A percentile compares a stretch with the other conserved stretches of the same genome.
phyloP scores from a whole-genome alignment of 2,888 invertebrate species.

The Sarcophaga caerulescens region DNA sequence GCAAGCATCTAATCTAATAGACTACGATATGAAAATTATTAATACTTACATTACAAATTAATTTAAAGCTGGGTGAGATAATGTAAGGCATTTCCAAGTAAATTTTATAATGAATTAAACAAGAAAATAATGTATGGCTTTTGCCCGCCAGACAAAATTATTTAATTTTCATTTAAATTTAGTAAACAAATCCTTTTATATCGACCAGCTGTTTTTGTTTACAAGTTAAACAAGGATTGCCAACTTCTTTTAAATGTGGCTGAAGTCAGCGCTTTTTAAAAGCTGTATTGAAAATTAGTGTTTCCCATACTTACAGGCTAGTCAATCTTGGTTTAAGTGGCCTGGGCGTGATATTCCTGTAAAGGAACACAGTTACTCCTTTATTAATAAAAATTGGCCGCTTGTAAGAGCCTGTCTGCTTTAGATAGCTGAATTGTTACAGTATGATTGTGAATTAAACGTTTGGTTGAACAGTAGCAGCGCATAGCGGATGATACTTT shows the following conservation, averaged over 20 bases:
- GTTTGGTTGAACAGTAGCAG: too few species aligned
- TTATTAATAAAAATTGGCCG: too few species aligned
- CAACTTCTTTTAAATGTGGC: background rate
- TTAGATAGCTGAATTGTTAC: too few species aligned
- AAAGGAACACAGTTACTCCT: too few species aligned
- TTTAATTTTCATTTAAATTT: background rate
- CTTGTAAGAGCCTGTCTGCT: too few species aligned
- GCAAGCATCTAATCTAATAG: too few species aligned
- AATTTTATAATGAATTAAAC: background rate
- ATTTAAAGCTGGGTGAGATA: slow-evolving; percentile 66
- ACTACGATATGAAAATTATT: background rate
- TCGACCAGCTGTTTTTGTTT: slow-evolving; percentile 13
- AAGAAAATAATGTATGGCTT: background rate
- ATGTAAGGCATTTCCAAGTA: slow-evolving; percentile 67
- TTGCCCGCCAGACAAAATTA: slow-evolving; percentile 9
- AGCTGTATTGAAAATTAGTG: too few species aligned
- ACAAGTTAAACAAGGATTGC: background rate
- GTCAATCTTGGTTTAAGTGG: too few species aligned
- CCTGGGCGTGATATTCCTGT: too few species aligned
- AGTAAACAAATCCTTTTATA: background rate
- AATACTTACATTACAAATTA: slow-evolving; percentile 58
- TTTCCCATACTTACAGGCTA: too few species aligned
- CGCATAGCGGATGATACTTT: too few species aligned
- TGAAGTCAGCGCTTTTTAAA: background rate
- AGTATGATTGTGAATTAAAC: too few species aligned